Conservation (phyloP, 2,888 invertebrate species). For the Eueremaeus valkanovi region DNA sequence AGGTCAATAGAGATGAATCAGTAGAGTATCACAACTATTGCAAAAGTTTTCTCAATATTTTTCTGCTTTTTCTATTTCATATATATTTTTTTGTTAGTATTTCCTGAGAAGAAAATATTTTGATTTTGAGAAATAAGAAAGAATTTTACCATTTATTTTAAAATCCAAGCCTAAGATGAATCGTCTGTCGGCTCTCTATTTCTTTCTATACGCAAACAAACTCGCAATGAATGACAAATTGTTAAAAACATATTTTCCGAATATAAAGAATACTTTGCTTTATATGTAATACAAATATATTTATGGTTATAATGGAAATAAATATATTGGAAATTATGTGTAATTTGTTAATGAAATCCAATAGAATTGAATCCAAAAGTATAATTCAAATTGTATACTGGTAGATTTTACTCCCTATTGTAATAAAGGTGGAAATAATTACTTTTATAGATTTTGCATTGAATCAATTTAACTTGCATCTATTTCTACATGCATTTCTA, state of each 20-base stretch:
- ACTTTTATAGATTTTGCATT: too few species aligned
- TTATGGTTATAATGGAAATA: too few species aligned
- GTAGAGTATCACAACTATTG: neutral
- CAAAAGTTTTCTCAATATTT: neutral
- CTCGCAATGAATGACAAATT: neutral
- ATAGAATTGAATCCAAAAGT: too few species aligned
- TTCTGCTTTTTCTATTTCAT: neutral
- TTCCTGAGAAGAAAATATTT: neutral
- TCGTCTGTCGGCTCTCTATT: neutral
- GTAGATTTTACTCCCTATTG: too few species aligned
- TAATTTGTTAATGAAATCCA: too few species aligned
- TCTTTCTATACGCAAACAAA: neutral
- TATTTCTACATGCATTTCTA: too few species aligned
- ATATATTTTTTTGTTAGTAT: neutral
- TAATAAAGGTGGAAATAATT: too few species aligned
- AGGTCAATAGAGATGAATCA: constrained; percentile 19
- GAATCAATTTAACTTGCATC: too few species aligned
- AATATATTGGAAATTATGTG: too few species aligned
- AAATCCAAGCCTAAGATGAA: neutral
- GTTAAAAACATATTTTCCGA: neutral
- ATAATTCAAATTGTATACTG: too few species aligned
- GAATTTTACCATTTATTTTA: neutral
- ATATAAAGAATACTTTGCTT: too few species aligned
- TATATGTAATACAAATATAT: too few species aligned
- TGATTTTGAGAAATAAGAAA: neutral